A percentile compares a stretch with the other conserved stretches of the same genome.
These are phyloP conservation scores for Drosophila prostipennis DNA, from an alignment of 2,888 invertebrate species.

Conservation along the genomic window DNA sequence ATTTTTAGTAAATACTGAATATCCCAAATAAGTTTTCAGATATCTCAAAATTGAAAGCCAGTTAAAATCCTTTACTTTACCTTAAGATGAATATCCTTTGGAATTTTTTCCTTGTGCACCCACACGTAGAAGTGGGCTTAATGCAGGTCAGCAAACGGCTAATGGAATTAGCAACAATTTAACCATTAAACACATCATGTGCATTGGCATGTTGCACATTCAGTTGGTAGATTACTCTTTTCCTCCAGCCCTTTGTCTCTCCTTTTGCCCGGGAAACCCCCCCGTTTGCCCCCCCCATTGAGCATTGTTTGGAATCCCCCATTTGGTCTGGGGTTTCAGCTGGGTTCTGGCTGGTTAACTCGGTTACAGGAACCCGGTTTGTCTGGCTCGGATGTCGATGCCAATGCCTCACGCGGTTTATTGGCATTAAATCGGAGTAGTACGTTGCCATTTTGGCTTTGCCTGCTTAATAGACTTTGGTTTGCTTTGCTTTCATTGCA, in stretches of 20 bases:
- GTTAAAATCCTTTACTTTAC: too few relatives aligned
- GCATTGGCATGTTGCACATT: slow-evolving; percentile 73
- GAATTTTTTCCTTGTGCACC: not conserved
- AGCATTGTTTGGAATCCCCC: slow-evolving; percentile 36
- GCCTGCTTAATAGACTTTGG: slow-evolving; percentile 70
- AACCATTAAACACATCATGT: slow-evolving; percentile 79
- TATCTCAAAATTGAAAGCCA: too few relatives aligned
- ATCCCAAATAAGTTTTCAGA: too few relatives aligned
- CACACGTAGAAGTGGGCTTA: slow-evolving; percentile 20
- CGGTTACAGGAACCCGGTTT: slow-evolving; percentile 41
- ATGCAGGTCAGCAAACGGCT: slow-evolving; percentile 63
- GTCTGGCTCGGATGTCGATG: slow-evolving; percentile 38
- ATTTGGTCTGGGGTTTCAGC: slow-evolving; percentile 10
- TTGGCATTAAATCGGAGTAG: slow-evolving; percentile 65
- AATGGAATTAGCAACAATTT: slow-evolving; percentile 81
- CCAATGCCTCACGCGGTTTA: slow-evolving; percentile 61
- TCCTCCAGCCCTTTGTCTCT: slow-evolving; percentile 5
- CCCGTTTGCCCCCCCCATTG: slow-evolving; percentile 5
- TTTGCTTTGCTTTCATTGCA: slow-evolving; percentile 58
- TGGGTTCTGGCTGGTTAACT: slow-evolving; percentile 53
- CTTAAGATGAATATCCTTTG: too few relatives aligned
- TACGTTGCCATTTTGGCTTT: slow-evolving; percentile 65
- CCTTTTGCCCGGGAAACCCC: not conserved
- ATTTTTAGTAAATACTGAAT: too few relatives aligned
- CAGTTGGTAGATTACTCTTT: slow-evolving; percentile 39